A percentile compares a stretch with the other conserved stretches of the same genome.
Evolutionary conservation across 1,140 invertebrate species (phyloP).

Genomic region (Mamestra configurata): DNA sequence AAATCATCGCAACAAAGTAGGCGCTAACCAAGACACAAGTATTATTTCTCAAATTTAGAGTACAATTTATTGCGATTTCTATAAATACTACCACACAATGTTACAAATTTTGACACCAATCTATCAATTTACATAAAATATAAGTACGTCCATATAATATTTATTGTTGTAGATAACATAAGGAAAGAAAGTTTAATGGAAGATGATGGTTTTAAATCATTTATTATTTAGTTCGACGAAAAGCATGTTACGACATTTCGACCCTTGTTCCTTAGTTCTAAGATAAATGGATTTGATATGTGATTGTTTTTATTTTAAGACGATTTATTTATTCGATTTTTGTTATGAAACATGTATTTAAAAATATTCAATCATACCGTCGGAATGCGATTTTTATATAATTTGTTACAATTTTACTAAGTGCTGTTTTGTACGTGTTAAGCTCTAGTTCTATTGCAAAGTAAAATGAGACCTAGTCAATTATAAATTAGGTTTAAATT

Average conservation of each 20-base stretch:
- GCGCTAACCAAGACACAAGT: conserved; percentile 53
- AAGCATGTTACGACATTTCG: conserved; percentile 11
- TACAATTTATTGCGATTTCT: conserved; percentile 6
- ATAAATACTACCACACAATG: neutral
- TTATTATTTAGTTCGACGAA: neutral
- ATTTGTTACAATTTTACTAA: conserved; percentile 35
- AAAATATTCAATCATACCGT: conserved; percentile 21
- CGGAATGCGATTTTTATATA: conserved; percentile 29
- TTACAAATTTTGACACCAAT: conserved; percentile 24
- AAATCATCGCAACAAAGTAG: conserved; percentile 55
- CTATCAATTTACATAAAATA: conserved; percentile 7
- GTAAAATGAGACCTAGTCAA: conserved; percentile 21
- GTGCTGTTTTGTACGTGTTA: conserved; percentile 9
- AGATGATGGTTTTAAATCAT: conserved; percentile 22
- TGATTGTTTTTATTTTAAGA: conserved; percentile 44
- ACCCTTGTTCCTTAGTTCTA: conserved; percentile 33
- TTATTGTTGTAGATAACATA: conserved; percentile 5
- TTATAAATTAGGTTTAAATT: neutral
- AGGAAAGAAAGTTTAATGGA: neutral
- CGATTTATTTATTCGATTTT: conserved; percentile 25
- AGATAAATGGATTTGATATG: conserved; percentile 45
- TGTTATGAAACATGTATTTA: conserved; percentile 28
- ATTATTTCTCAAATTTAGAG: conserved; percentile 60
- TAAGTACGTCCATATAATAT: conserved; percentile 28
- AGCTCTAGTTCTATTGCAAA: conserved; percentile 15